Conservation (phyloP, 2,113 vertebrate genomes). For the Pangasianodon gigas region DNA sequence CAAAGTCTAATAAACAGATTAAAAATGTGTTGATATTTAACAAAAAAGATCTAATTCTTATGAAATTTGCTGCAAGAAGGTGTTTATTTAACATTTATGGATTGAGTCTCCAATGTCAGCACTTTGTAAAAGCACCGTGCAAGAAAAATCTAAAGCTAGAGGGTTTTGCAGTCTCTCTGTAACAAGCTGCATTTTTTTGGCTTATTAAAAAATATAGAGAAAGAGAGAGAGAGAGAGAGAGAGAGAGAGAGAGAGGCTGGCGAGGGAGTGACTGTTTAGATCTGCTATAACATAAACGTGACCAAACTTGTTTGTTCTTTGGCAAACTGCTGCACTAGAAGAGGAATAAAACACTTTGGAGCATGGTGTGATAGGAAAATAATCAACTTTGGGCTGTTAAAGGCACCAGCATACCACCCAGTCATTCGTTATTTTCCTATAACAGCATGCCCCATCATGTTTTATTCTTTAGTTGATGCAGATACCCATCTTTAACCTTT, state of each 20-base stretch:
- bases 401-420: neutral
- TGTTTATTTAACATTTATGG: no score
- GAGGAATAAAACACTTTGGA: neutral
- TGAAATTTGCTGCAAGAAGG: neutral
- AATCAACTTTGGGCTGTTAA: neutral
- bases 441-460: neutral
- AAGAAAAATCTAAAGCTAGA: neutral
- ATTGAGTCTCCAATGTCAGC: neutral
- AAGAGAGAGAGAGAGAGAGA: neutral
- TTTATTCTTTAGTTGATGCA: neutral
- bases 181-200: neutral
- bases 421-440: neutral
- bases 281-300: neutral
- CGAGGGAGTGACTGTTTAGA: neutral
- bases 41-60: neutral
- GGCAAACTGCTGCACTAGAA: neutral
- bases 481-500: neutral
- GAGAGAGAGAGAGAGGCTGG: no score
- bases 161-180: neutral
- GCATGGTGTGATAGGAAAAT: neutral
- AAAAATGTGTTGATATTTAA: neutral
- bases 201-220: neutral
- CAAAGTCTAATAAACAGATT: neutral
- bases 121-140: neutral
- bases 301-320: neutral